A percentile compares a stretch with the other conserved stretches of the same genome.
Evolutionary conservation across 2,113 vertebrate genomes (phyloP).

Genomic region (Thomomys bottae): DNA sequence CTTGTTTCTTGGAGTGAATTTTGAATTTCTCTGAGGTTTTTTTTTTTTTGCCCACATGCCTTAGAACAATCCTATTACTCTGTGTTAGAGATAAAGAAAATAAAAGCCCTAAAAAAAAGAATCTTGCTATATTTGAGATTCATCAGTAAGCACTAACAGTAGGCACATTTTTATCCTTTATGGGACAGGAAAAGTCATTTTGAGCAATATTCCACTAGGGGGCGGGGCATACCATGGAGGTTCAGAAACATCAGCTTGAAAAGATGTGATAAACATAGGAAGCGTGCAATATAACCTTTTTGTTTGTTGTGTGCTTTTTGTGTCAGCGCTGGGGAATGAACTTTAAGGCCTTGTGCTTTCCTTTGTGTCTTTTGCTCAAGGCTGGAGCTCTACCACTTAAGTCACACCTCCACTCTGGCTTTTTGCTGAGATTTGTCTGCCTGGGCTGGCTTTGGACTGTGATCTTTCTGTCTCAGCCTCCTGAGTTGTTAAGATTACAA

Average conservation of each 20-base stretch:
- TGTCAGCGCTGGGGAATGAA: too few species aligned
- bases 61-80: slow-evolving; percentile 34
- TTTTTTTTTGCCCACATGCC: background rate
- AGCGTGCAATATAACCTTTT: background rate
- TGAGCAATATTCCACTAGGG: slow-evolving; percentile 58
- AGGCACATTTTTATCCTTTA: background rate
- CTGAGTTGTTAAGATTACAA: too few species aligned
- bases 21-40: slow-evolving; percentile 4
- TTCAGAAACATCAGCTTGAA: background rate
- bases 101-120: background rate
- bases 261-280: background rate
- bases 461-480: too few species aligned
- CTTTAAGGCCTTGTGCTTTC: too few species aligned
- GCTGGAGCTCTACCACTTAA: too few species aligned
- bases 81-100: background rate
- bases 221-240: slow-evolving; percentile 29
- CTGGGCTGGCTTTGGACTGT: too few species aligned
- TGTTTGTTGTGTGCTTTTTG: too few species aligned
- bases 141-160: background rate
- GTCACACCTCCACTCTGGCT: too few species aligned
- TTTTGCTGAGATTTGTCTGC: too few species aligned
- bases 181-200: background rate
- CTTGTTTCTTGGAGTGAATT: background rate
- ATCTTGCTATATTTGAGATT: background rate
- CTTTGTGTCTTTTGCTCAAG: too few species aligned